Conservation (phyloP, 2,888 invertebrate species). For the Acanthosepion lycidas region DNA sequence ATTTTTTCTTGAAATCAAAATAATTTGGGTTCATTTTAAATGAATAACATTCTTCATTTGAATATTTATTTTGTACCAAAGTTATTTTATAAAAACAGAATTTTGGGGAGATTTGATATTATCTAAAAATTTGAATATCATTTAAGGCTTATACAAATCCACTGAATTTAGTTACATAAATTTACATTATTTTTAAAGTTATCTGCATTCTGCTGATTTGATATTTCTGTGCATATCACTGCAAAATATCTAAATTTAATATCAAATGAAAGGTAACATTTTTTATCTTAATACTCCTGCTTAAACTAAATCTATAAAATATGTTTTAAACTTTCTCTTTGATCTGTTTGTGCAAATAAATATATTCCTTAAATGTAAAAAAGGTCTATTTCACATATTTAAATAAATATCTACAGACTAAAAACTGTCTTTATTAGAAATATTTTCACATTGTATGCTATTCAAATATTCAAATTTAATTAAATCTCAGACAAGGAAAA, state of each 20-base stretch:
- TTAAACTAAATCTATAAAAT: neutral
- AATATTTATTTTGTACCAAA: neutral
- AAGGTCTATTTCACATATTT: no score
- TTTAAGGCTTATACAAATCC: neutral
- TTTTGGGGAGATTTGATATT: neutral
- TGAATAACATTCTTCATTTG: neutral
- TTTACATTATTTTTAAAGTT: neutral
- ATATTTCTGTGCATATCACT: neutral
- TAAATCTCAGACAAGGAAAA: no score
- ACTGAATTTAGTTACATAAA: neutral
- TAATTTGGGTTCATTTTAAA: neutral
- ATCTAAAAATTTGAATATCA: neutral
- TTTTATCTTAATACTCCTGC: neutral
- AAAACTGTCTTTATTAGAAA: no score
- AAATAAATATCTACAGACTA: no score
- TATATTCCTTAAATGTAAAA: no score
- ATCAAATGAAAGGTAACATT: neutral
- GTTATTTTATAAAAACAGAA: neutral
- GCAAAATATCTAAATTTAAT: no score
- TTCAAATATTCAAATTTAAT: no score
- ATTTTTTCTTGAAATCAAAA: neutral
- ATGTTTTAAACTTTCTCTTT: neutral
- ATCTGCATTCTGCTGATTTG: neutral
- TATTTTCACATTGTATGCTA: no score
- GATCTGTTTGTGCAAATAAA: neutral